Base-by-base conservation (phyloP, 2,888 invertebrate species). In the Bombylius discolor region DNA sequence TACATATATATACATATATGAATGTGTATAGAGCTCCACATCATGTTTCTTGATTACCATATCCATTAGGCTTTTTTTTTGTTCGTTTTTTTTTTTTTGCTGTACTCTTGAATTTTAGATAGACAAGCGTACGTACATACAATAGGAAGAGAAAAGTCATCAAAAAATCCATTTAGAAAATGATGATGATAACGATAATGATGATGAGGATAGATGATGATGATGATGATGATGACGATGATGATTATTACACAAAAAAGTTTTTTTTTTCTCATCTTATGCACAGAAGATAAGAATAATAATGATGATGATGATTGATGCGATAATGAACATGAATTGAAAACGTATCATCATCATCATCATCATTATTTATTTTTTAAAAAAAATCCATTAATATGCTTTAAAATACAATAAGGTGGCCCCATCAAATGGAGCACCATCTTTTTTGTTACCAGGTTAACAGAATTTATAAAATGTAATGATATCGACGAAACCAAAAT, bases 371-470 rank as follows among this genome's bases (percentile, higher is more conserved):
- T 42, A 42, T 42, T 42, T 42, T 42, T 42, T 42, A 1, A 42
- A 42, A 42, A 42, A 42, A 11, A 42, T 11, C 39, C 36, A 11
- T 42, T 42, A 42, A 11, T 5, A 23, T 23, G 42, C 53, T 44
- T 48, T 42, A 48, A 53, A 48, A 50, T 57, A 56, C 55, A 49
- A 50, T 53, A 59, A 36, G 58, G 57, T 61, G 61, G 62, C 60
- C 61, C 61, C 63, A 63, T 63, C 63, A 63, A 63, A 63, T 62
- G 63, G 63, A 63, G 62, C 63, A 63, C 63, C 61, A 61, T 62
- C 62, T 62, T 62, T 63, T 61, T 56, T 59, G 53, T 32, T 36
- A 58, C 56, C 60, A 55, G 63, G 63, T 51, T 55, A 55, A 42
- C 61, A 62, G 58, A 56, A 56, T 11, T 11, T 11, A 42, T 42